Evolutionary conservation across 2,797 vertebrate genomes (phyloP).

Genomic region (Sebastes hubbsi): DNA sequence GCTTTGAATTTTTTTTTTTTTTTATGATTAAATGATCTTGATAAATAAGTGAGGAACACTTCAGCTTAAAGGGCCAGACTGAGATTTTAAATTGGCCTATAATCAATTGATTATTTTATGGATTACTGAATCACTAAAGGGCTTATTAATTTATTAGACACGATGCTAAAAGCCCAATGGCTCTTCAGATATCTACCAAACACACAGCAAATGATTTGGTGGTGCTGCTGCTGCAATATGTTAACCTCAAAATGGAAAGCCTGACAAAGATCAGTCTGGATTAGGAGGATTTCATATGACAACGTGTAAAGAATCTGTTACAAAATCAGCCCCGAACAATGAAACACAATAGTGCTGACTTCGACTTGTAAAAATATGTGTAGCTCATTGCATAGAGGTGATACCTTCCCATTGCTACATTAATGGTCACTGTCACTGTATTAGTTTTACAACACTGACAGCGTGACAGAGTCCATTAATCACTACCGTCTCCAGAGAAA

Average conservation of each 20-base stretch:
- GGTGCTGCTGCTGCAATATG: background rate
- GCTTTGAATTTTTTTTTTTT: background rate
- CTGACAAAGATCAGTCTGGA: constrained; percentile 1
- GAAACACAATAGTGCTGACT: background rate
- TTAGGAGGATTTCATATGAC: background rate
- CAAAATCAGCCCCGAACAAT: background rate
- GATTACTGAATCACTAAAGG: background rate
- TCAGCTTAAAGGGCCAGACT: background rate
- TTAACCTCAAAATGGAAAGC: background rate
- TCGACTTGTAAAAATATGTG: background rate
- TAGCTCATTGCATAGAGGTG: background rate
- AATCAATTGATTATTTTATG: background rate
- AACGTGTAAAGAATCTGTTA: background rate
- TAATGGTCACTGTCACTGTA: constrained; percentile 70
- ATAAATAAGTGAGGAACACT: background rate
- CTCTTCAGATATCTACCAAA: background rate
- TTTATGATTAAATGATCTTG: background rate
- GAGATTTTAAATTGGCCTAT: background rate
- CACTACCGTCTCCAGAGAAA: constrained; percentile 62
- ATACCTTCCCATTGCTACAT: constrained; percentile 10
- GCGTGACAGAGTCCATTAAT: constrained; percentile 74
- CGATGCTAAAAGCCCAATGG: background rate
- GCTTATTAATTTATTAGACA: background rate
- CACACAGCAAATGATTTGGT: background rate
- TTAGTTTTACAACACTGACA: constrained; percentile 71